A percentile compares a stretch with the other conserved stretches of the same genome.
Evolutionary conservation across 2,113 vertebrate genomes (phyloP).

Genomic region (Menidia beryllina): DNA sequence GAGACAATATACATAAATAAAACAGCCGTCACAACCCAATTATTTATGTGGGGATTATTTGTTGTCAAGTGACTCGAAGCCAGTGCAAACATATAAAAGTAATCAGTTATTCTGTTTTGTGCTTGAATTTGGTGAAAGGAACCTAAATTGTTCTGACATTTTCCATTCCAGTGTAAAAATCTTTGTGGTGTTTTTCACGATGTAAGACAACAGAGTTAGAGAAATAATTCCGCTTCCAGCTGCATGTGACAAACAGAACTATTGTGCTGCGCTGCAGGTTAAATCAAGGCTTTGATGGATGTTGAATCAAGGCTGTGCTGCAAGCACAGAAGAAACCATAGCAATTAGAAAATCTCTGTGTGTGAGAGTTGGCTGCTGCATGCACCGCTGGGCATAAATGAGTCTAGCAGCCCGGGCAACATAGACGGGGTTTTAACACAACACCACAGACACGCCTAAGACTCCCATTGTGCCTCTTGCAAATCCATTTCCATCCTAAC

Average conservation of each 20-base stretch:
- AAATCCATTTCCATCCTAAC: conserved; percentile 82
- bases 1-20: neutral
- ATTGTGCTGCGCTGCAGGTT: conserved; percentile 59
- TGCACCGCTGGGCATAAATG: conserved; percentile 79
- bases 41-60: no score
- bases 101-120: neutral
- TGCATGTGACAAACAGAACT: conserved; percentile 65
- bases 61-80: neutral
- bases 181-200: conserved; percentile 17
- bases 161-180: conserved; percentile 19
- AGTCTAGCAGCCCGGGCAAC: conserved; percentile 72
- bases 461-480: conserved; percentile 77
- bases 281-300: conserved; percentile 70
- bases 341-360: conserved; percentile 77
- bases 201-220: conserved; percentile 20
- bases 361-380: conserved; percentile 72
- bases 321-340: conserved; percentile 66
- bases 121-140: conserved; percentile 14
- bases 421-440: conserved; percentile 75
- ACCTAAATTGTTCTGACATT: conserved; percentile 18
- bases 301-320: conserved; percentile 63
- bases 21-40: neutral
- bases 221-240: conserved; percentile 65
- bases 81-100: neutral
- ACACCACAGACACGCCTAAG: conserved; percentile 77